Percentiles rank a stretch among this genome's conserved stretches.
Conservation (phyloP, 1,140 invertebrate genomes). For the Aphidius ervi region DNA sequence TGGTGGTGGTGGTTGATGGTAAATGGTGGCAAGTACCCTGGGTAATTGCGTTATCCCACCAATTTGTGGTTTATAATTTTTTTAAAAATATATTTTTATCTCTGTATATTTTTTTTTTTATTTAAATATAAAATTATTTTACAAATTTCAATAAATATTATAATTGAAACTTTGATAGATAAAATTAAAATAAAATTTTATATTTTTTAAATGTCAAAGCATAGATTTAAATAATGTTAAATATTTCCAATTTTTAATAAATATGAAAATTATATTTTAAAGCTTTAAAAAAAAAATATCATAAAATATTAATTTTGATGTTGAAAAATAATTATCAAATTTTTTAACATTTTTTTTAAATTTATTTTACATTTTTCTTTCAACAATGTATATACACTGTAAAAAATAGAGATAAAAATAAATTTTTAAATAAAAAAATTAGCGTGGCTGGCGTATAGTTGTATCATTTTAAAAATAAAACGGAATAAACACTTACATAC, state of each 20-base stretch:
- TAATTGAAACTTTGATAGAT: too few species aligned
- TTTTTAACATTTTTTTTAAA: too few species aligned
- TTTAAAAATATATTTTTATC: not conserved
- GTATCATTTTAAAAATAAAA: conserved; percentile 23
- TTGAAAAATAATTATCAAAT: not conserved
- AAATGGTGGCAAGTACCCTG: conserved; percentile 16
- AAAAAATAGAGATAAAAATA: conserved; percentile 3
- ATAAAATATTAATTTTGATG: too few species aligned
- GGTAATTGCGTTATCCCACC: conserved; percentile 41
- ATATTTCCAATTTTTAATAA: too few species aligned
- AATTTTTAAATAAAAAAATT: conserved; percentile 2
- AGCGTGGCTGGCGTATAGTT: conserved; percentile 1
- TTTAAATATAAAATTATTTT: not conserved
- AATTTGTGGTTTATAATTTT: conserved; percentile 33
- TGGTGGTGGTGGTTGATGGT: conserved; percentile 19
- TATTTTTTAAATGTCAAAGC: too few species aligned
- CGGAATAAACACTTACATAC: conserved; percentile 28
- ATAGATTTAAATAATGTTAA: too few species aligned
- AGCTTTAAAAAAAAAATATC: too few species aligned
- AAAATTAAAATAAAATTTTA: too few species aligned
- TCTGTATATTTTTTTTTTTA: not conserved
- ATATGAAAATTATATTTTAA: too few species aligned
- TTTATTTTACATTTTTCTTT: too few species aligned
- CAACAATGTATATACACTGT: too few species aligned
- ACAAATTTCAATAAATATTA: too few species aligned